Evolutionary conservation across 2,113 vertebrate species (phyloP).

Genomic region (Tragelaphus buxtoni): DNA sequence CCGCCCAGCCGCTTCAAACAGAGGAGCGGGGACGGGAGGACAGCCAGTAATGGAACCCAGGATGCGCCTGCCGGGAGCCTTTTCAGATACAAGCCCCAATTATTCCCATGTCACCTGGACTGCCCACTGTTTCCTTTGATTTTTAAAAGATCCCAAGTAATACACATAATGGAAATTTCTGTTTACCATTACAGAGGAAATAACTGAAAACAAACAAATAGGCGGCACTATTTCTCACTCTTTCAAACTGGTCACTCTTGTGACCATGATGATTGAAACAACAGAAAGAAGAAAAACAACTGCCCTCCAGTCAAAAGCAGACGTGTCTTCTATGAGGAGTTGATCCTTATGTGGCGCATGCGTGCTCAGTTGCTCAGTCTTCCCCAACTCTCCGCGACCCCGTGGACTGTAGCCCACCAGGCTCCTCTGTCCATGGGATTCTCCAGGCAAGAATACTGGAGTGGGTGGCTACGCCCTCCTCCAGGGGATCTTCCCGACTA

Average conservation of each 20-base stretch:
- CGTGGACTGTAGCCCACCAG: background rate
- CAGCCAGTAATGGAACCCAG: background rate
- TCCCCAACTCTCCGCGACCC: background rate
- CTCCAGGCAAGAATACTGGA: background rate
- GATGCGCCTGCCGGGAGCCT: background rate
- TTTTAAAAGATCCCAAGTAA: background rate
- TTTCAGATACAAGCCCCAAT: background rate
- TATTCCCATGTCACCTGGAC: conserved; percentile 9
- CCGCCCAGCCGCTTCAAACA: conserved; percentile 56
- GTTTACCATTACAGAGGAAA: background rate
- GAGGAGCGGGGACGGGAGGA: background rate
- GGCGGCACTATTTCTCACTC: background rate
- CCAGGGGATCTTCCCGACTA: background rate
- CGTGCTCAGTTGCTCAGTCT: background rate
- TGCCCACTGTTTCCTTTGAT: background rate
- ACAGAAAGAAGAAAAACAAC: background rate
- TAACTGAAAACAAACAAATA: background rate
- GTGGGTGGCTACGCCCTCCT: background rate
- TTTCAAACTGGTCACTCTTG: background rate
- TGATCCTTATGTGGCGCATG: fast-evolving
- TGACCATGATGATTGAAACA: background rate
- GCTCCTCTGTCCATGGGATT: background rate
- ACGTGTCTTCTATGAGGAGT: background rate
- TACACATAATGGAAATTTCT: background rate
- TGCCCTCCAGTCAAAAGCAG: background rate